These are phyloP conservation scores for Clarias batrachus DNA, from an alignment of 2,113 vertebrate genomes.

Conservation along the genomic window DNA sequence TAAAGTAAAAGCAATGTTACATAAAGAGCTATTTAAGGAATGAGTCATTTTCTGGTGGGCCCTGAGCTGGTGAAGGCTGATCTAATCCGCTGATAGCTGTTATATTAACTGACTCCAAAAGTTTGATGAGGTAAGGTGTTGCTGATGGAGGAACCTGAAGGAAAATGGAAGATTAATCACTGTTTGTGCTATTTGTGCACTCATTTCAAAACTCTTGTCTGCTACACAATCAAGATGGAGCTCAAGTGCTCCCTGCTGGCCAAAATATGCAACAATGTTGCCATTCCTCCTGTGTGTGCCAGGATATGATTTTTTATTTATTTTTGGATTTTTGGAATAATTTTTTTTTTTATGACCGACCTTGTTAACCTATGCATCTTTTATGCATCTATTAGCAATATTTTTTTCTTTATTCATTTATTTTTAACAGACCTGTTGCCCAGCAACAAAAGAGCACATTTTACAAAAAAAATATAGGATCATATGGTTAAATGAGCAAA, in stretches of 20 bases:
- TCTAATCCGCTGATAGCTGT: conserved; percentile 15
- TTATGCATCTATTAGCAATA: background rate
- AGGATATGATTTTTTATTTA: no score
- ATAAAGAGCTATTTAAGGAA: conserved; percentile 16
- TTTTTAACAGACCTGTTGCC: background rate
- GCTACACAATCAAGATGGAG: conserved; percentile 3
- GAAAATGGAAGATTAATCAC: conserved; percentile 22
- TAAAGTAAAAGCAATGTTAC: background rate
- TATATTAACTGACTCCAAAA: background rate
- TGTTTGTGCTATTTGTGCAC: conserved; percentile 24
- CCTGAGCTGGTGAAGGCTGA: background rate
- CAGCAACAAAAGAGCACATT: background rate
- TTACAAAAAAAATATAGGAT: background rate
- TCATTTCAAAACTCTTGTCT: background rate
- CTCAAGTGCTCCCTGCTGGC: conserved; percentile 63
- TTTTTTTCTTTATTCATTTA: background rate
- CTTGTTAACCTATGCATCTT: conserved; percentile 8
- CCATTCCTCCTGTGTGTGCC: background rate
- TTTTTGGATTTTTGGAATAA: no score
- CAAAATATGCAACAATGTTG: background rate
- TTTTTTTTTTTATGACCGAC: background rate
- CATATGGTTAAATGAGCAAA: background rate
- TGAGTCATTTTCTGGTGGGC: background rate
- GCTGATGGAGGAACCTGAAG: background rate
- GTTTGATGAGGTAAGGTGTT: conserved; percentile 14